Evolutionary conservation across 2,797 vertebrate species (phyloP).

Genomic region (Tachyglossus aculeatus): DNA sequence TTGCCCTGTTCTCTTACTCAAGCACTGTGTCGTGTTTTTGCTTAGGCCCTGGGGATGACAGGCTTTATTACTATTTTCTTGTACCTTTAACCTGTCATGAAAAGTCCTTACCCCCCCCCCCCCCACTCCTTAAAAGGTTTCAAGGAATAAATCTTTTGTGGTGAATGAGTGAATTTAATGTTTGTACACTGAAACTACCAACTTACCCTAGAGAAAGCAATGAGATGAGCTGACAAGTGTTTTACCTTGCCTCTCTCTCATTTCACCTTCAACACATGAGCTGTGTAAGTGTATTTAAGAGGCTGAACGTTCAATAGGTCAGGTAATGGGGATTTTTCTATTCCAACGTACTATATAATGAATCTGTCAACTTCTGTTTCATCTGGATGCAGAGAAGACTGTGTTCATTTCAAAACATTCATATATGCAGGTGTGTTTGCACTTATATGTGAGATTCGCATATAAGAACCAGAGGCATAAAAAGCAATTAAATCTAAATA

Average conservation of each 20-base stretch:
- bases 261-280: neutral
- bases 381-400: constrained; percentile 11
- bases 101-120: neutral
- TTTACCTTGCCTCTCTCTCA: neutral
- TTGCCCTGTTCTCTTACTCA: neutral
- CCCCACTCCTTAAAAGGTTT: no score
- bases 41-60: neutral
- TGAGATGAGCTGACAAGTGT: constrained; percentile 7
- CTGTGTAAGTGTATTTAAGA: neutral
- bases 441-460: neutral
- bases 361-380: neutral
- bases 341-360: neutral
- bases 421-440: neutral
- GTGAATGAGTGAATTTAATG: neutral
- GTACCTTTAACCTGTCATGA: neutral
- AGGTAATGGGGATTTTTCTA: neutral
- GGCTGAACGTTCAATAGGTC: neutral
- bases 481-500: neutral
- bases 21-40: neutral
- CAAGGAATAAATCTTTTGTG: neutral
- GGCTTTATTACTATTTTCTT: neutral
- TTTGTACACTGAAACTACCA: neutral
- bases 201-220: neutral
- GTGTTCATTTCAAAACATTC: constrained; percentile 19
- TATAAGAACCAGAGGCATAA: neutral